Conservation (phyloP, 2,113 vertebrate genomes). For the Gulo gulo region DNA sequence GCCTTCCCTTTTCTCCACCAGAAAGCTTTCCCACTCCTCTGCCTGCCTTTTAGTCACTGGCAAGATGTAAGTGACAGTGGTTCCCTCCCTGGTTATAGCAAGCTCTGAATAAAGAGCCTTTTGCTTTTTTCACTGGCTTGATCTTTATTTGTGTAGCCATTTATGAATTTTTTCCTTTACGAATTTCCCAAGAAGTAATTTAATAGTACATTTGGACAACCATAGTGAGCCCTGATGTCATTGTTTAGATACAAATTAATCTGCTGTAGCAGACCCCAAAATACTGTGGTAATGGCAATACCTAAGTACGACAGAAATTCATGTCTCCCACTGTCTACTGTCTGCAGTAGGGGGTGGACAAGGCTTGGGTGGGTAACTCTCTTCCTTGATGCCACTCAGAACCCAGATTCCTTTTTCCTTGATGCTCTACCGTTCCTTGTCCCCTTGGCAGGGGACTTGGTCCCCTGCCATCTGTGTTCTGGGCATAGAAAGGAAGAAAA, state of each 20-base stretch:
- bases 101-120: not conserved
- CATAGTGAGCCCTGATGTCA: not conserved
- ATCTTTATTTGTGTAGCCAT: not conserved
- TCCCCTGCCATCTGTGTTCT: not conserved
- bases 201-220: not conserved
- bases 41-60: not conserved
- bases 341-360: not conserved
- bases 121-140: not conserved
- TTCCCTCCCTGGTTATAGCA: not conserved
- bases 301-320: not conserved
- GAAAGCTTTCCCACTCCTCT: not conserved
- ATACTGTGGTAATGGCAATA: not conserved
- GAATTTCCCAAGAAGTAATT: conserved; percentile 33
- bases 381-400: not conserved
- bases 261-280: not conserved
- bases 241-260: not conserved
- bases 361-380: not conserved
- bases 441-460: not conserved
- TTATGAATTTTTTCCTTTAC: not conserved
- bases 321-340: not conserved
- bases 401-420: not conserved
- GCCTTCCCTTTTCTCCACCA: not conserved
- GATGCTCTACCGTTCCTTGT: not conserved
- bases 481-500: not conserved
- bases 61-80: not conserved